Conservation (phyloP, 1,140 invertebrate genomes). For the Zophobas morio region DNA sequence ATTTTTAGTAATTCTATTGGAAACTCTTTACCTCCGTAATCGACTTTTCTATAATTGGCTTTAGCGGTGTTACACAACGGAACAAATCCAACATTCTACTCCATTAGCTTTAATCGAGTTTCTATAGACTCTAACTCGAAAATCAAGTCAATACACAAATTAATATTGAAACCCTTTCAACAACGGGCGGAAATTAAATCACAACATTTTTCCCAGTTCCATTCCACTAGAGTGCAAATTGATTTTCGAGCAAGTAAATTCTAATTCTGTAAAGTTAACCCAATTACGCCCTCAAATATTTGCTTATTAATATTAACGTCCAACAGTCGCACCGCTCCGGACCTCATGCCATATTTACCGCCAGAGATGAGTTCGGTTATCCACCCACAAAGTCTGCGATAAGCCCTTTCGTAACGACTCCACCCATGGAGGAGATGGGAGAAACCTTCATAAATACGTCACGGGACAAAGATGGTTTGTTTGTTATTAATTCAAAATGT, state of each 20-base stretch:
- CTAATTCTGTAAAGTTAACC: slow-evolving; percentile 14
- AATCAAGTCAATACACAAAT: slow-evolving; percentile 18
- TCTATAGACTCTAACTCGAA: not conserved
- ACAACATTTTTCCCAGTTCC: slow-evolving; percentile 18
- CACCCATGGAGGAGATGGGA: no score
- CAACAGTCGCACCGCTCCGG: not conserved
- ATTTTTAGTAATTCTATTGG: not conserved
- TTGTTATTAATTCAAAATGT: no score
- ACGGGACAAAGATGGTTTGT: no score
- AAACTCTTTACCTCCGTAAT: slow-evolving; percentile 2
- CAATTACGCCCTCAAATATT: slow-evolving; percentile 36
- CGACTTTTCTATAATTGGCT: slow-evolving; percentile 4
- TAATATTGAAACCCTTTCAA: slow-evolving; percentile 19
- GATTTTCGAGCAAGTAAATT: slow-evolving; percentile 26
- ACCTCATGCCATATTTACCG: not conserved
- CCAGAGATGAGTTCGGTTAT: slow-evolving; percentile 4
- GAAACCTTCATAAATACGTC: no score
- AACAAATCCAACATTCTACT: slow-evolving; percentile 19
- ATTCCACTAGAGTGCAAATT: slow-evolving; percentile 12
- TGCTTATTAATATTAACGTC: slow-evolving; percentile 37
- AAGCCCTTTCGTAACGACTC: no score
- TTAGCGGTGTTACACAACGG: not conserved
- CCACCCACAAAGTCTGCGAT: no score
- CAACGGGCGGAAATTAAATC: slow-evolving; percentile 14
- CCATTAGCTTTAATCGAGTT: slow-evolving; percentile 11